Evolutionary conservation across 2,113 vertebrate species (phyloP), one percentile per base, ranked within the genome.

Genomic region (Saguinus imperator): DNA sequence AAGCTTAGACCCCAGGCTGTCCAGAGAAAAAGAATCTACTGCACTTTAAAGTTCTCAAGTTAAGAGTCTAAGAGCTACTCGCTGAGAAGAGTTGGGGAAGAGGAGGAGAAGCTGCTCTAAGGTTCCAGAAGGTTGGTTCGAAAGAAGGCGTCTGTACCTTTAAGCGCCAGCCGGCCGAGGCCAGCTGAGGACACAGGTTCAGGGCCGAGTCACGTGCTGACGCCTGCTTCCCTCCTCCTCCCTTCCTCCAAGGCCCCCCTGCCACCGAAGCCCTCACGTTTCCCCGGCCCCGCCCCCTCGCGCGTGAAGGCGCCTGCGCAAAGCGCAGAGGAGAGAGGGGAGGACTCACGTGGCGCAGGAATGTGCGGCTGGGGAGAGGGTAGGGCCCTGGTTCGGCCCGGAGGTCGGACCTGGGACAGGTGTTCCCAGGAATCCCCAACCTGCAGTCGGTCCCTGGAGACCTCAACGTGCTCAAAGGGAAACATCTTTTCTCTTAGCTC

Each of bases 311-410:
- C 94, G 96, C 96, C 68, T 97, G 97, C 97, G 94, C 92, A 8
- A 29, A 83, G 10, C 72, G 29, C 61, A 0, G 73, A 55, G 77
- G 89, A 48, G 70, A 50, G 61, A n/a, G 32, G 73, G 25, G 21
- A 80, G 79, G 89, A 84, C 93, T 97, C 97, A 96, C 96, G 97
- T 97, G 97, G 97, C 61, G 58, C 37, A 40, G 95, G 96, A 97
- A 94, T 97, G 96, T 97, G 97, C 96, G 2, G 40, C 68, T 12
- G 82, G 72, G 50, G 57, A 83, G 57, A 83, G 10, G 29, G 37
- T 77, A 73, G 83, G 82, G 82, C 87, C 35, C 57, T 7, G 86
- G n/a, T 40, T 66, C 43, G 29, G 95, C 80, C 43, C 6, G 0
- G 68, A 94, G 95, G 87, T 72, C 75, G 23, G 23, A 23, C 89